Evolutionary conservation across 35 echinoderm and acorn worm genomes (phyloP), one percentile per base, ranked within the genome.

Genomic region (Heliocidaris tuberculata): DNA sequence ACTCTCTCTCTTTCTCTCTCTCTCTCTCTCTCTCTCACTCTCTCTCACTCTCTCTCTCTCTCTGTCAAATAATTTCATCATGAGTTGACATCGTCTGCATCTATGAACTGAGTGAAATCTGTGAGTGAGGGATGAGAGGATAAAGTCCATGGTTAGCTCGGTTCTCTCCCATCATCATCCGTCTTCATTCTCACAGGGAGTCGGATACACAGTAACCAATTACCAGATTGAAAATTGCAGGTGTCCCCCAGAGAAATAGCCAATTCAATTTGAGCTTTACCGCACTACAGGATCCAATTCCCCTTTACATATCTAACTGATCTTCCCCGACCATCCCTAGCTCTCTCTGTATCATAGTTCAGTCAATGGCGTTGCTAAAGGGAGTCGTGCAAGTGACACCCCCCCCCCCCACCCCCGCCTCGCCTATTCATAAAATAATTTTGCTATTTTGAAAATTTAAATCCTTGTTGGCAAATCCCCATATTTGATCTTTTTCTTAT

Each of bases 211-310:
- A 70, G 60, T 70, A 70, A 70, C 60, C 60, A 70, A 70, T 70
- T 70, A 70, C 60, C 60, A 70, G 60, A 70, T 70, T 70, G 60
- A 70, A 70, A 70, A 70, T 70, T 70, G 60, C 60, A 70, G 60
- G 60, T 70, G 60, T 70, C 60, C 60, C 60, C 60, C 17, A 16
- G 60, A 70, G 60, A 70, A 27, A 24, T 27, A 27, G 60, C 60
- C 60, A 70, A 70, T 70, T 70, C 60, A 70, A 70, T 70, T 70
- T 70, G 17, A 16, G 17, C 60, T 70, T 70, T 70, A 70, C 60
- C 60, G 6, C 15, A 70, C 60, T 24, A 27, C 24, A 27, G 60
- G 15, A 70, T 70, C 60, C 60, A 70, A 24, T 70, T 70, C 21
- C 60, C 2, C 60, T 27, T 24, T 19, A 70, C 60, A 70, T 70